A percentile compares a stretch with the other conserved stretches of the same genome.
Evolutionary conservation across 1,140 invertebrate species (phyloP).

Genomic region (Vanessa atalanta): DNA sequence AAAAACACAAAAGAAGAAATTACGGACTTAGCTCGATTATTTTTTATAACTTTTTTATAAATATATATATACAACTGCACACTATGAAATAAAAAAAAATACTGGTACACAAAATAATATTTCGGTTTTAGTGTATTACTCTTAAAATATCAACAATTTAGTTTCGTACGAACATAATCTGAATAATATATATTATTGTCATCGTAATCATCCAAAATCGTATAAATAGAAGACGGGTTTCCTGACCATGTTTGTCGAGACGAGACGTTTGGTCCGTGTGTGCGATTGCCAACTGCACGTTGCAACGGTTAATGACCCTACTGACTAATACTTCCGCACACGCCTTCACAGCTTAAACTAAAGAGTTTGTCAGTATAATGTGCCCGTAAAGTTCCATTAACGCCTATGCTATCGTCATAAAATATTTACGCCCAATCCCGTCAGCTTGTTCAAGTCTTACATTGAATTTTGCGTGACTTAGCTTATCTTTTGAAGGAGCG

Average conservation of each 20-base stretch:
- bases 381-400: neutral
- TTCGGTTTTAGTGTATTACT: no score
- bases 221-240: neutral
- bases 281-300: constrained; percentile 13
- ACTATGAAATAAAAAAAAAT: no score
- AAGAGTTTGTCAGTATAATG: neutral
- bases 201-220: neutral
- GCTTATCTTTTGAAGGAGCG: no score
- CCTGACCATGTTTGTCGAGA: constrained; percentile 9
- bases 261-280: constrained; percentile 15
- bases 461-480: neutral
- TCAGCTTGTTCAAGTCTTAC: neutral
- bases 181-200: neutral
- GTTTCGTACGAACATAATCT: no score
- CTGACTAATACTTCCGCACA: constrained; percentile 3
- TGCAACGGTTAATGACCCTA: constrained; percentile 19
- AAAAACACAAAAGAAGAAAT: no score
- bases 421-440: neutral
- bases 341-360: neutral
- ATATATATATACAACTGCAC: no score
- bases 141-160: no score
- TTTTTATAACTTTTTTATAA: no score
- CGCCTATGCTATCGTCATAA: constrained; percentile 6
- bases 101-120: no score
- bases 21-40: no score